phyloP scores from a whole-genome alignment of 1,140 invertebrate genomes.

The Nephotettix cincticeps region DNA sequence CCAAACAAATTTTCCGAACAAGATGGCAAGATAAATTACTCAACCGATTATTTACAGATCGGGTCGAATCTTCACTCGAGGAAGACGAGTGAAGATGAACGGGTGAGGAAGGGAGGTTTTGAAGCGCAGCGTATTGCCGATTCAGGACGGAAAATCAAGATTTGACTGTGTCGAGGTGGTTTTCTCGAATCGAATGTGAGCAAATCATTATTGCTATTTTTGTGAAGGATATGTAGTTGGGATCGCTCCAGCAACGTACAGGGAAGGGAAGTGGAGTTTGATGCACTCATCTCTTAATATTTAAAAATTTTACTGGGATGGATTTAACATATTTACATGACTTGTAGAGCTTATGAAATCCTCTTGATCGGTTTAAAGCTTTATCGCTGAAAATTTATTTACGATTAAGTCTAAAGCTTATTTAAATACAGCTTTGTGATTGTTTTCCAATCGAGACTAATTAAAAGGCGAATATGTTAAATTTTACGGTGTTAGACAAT shows the following conservation, averaged over 20 bases:
- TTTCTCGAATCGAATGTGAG: slow-evolving; percentile 12
- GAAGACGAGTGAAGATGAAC: not conserved
- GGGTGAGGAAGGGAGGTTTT: not conserved
- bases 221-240: slow-evolving; percentile 12
- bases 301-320: slow-evolving; percentile 12
- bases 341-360: too few species aligned
- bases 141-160: slow-evolving; percentile 5
- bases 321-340: too few species aligned
- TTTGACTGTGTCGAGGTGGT: not conserved
- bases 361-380: too few species aligned
- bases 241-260: not conserved
- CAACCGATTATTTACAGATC: slow-evolving; percentile 3
- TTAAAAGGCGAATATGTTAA: too few species aligned
- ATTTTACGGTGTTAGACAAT: too few species aligned
- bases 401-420: too few species aligned
- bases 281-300: not conserved
- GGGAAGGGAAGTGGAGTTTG: not conserved
- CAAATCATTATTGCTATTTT: slow-evolving; percentile 15
- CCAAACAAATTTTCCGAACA: slow-evolving; percentile 13
- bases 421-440: too few species aligned
- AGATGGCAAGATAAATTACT: slow-evolving; percentile 14
- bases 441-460: too few species aligned
- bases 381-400: too few species aligned
- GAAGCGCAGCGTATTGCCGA: slow-evolving; percentile 14
- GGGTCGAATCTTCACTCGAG: not conserved